Evolutionary conservation across 2,888 invertebrate genomes (phyloP), one percentile per base, ranked within the genome.

Genomic region (Parnassius apollo): DNA sequence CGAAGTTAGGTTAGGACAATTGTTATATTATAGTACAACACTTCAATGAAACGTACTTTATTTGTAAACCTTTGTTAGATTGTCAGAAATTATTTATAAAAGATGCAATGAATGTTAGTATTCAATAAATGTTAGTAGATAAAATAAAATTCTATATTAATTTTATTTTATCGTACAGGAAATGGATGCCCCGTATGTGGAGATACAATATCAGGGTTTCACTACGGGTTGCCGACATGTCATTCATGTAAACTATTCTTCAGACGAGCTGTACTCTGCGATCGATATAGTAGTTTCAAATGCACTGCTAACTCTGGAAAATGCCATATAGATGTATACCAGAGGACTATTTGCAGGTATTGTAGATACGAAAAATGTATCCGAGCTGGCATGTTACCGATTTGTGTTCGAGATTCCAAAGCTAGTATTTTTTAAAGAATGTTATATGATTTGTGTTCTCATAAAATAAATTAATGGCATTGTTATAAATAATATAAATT

Each of bases 201-300:
- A 0, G 86, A 86, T 60, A 51, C 61, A 0, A 69, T 75, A 0
- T 75, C 79, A 0, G 83, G 86, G 0, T 53, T 74, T 0, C 83
- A 86, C 62, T 84, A 85, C 69, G 85, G 85, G 0, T 65, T 76
- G 1, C 69, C 70, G 2, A 81, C 82, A 0, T 86, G 86, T 60
- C 82, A 84, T 59, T 83, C 85, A 0, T 86, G 86, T 68, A 84
- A 82, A 60, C 69, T 77, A 0, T 86, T 86, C 76, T 86, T 86
- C 71, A 82, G 82, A 62, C 69, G 86, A 9, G 78, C 84, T 0
- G 54, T 82, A 0, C 76, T 22, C n/a, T 12, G 1, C 1, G 62
- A 44, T 10, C 48, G 49, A 53, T 22, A 18, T 42, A 8, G 2
- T 22, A 53, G 10, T 35, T 62, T 53, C 42, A 48, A 42, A 42